phyloP scores from a whole-genome alignment of 2,113 vertebrate genomes.

The Onychorhynchus coronatus region DNA sequence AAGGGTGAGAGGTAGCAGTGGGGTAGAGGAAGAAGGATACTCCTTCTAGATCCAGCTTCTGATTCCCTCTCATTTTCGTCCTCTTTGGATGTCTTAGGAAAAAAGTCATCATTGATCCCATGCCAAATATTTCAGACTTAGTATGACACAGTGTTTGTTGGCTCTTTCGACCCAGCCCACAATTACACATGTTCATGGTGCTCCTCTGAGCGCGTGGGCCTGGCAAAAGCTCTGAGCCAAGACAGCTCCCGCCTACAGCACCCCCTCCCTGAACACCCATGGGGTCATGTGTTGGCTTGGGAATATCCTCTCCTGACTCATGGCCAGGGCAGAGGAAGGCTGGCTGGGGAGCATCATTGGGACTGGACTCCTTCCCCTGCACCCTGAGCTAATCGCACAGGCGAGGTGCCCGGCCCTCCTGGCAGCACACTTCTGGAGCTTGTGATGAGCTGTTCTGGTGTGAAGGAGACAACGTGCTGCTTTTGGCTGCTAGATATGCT shows the following conservation, averaged over 20 bases:
- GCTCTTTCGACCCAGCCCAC: not conserved
- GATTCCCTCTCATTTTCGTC: not conserved
- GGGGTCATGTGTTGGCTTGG: accelerated
- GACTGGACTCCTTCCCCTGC: not conserved
- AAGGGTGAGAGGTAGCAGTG: not conserved
- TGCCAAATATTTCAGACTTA: conserved; percentile 7
- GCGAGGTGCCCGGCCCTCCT: not conserved
- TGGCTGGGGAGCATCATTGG: not conserved
- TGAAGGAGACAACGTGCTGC: not conserved
- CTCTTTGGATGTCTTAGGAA: not conserved
- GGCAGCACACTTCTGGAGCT: not conserved
- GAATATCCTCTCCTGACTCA: not conserved
- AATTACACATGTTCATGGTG: not conserved
- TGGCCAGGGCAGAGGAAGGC: not conserved
- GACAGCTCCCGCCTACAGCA: not conserved
- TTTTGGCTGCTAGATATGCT: not conserved
- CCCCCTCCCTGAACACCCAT: not conserved
- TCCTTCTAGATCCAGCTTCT: not conserved
- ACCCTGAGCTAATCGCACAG: not conserved
- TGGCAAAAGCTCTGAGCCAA: not conserved
- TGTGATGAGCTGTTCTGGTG: not conserved
- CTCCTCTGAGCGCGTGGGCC: not conserved
- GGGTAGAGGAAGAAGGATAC: not conserved
- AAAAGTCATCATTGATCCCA: not conserved
- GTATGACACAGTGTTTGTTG: conserved; percentile 2